Percentiles rank a stretch among this genome's conserved stretches.
Evolutionary conservation across 2,888 invertebrate genomes (phyloP).

Genomic region (Laothoe populi): DNA sequence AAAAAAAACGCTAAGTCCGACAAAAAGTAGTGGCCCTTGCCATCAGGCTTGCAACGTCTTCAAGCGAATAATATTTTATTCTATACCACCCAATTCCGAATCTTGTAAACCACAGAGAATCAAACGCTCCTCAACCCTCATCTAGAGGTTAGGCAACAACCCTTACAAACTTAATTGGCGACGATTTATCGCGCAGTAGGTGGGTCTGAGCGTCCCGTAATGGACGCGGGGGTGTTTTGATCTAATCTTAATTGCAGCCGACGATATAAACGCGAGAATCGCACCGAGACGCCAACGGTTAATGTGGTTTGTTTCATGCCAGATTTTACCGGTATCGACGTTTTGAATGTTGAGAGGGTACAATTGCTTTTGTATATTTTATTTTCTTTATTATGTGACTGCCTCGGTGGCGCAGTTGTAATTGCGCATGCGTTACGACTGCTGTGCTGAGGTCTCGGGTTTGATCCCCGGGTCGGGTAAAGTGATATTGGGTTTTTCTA

Average conservation of each 20-base stretch:
- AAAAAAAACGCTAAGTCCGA: too few species aligned
- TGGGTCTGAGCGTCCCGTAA: conserved; percentile 51
- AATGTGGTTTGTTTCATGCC: conserved; percentile 16
- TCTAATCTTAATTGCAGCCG: conserved; percentile 58
- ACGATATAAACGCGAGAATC: conserved; percentile 40
- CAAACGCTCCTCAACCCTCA: conserved; percentile 6
- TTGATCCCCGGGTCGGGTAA: too few species aligned
- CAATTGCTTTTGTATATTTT: not conserved
- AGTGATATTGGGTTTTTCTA: too few species aligned
- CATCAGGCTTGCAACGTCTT: too few species aligned
- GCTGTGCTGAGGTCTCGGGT: too few species aligned
- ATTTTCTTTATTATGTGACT: too few species aligned
- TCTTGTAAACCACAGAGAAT: conserved; percentile 4
- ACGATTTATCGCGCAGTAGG: conserved; percentile 52
- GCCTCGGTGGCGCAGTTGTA: too few species aligned
- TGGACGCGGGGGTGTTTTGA: conserved; percentile 48
- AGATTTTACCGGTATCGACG: conserved; percentile 1
- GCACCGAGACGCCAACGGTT: conserved; percentile 6
- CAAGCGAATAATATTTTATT: not conserved
- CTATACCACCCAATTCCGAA: not conserved
- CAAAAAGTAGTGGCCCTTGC: too few species aligned
- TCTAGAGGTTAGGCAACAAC: conserved; percentile 26
- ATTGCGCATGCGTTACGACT: too few species aligned
- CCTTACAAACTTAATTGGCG: conserved; percentile 53
- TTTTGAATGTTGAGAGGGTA: not conserved